Base-by-base conservation (phyloP, 2,888 invertebrate genomes). In the Sarcophaga rosellei region DNA sequence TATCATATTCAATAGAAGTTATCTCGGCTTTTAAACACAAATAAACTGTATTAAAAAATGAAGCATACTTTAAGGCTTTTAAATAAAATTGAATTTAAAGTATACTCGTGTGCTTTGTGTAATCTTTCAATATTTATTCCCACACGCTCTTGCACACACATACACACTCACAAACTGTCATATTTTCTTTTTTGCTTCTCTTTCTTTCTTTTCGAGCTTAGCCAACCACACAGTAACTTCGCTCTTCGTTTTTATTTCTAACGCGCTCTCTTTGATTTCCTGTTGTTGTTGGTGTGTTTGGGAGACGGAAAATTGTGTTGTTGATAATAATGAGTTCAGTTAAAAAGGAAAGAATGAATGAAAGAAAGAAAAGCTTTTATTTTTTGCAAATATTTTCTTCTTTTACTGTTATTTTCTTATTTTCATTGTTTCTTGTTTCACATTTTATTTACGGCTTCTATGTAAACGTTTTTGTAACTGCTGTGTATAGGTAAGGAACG, bases 321-420 rank as follows among this genome's bases (percentile, higher is more conserved):
- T 65, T 25, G 25, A 53, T 66, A 57, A 73, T 23, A 72, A 57
- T 72, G 59, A 59, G 21, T 35, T 10, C 1, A 35, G 35, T 35
- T 35, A 35, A 35, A 35, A 8, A 35, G 35, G 35, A 35, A 35
- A 35, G 35, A 35, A 35, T 1, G 35, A 6, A 35, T 4, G 25
- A n/a, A n/a, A 17, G 44, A 59, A 72, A 59, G 63, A 72, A 72
- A 59, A 79, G 72, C 79, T 80, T 72, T n/a, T n/a, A n/a, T n/a
- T n/a, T 70, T 66, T 59, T 62, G 35, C 35, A 35, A 35, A 10
- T n/a, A 35, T 35, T 10, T 35, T 35, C 35, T 35, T 35, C 21
- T 44, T 77, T 61, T 45, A 17, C 6, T 35, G 6, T 35, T 35
- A 35, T 35, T 35, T 35, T 35, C 1, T 35, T 10, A 35, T 72